Percentiles rank a stretch among this genome's conserved stretches.
phyloP scores from a whole-genome alignment of 2,113 vertebrate genomes.

The Rhynchomys soricoides region DNA sequence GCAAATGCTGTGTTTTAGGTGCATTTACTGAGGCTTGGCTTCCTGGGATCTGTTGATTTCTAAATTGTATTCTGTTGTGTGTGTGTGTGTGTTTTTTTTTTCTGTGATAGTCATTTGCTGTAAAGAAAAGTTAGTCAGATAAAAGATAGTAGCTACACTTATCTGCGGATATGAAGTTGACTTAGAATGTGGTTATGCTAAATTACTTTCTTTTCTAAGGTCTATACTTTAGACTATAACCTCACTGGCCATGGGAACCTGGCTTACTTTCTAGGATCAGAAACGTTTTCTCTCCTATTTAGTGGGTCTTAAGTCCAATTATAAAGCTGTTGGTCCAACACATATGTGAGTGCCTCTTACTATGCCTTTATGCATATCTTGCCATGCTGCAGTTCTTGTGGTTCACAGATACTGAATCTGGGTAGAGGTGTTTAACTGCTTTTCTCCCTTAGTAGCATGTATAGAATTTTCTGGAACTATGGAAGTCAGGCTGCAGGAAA shows the following conservation, averaged over 20 bases:
- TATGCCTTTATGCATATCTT: neutral
- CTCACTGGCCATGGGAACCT: neutral
- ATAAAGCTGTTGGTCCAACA: neutral
- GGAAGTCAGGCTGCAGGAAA: neutral
- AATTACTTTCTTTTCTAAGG: neutral
- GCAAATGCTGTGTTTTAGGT: neutral
- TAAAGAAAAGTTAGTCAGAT: neutral
- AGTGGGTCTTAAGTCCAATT: neutral
- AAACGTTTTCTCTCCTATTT: no score
- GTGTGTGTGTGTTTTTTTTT: no score
- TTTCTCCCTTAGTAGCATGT: neutral
- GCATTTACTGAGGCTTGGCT: neutral
- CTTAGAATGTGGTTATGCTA: no score
- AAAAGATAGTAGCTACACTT: neutral
- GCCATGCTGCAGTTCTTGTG: neutral
- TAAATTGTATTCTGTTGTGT: neutral
- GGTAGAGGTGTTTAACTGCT: neutral
- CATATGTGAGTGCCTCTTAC: neutral
- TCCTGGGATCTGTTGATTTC: neutral
- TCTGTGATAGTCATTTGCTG: no score
- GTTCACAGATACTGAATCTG: neutral
- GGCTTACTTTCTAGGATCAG: neutral
- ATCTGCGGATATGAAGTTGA: neutral
- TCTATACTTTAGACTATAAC: neutral
- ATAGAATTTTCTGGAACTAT: neutral